A percentile compares a stretch with the other conserved stretches of the same genome.
These are phyloP conservation scores for Microctonus hyperodae DNA, from an alignment of 2,888 invertebrate species.

Conservation along the genomic window DNA sequence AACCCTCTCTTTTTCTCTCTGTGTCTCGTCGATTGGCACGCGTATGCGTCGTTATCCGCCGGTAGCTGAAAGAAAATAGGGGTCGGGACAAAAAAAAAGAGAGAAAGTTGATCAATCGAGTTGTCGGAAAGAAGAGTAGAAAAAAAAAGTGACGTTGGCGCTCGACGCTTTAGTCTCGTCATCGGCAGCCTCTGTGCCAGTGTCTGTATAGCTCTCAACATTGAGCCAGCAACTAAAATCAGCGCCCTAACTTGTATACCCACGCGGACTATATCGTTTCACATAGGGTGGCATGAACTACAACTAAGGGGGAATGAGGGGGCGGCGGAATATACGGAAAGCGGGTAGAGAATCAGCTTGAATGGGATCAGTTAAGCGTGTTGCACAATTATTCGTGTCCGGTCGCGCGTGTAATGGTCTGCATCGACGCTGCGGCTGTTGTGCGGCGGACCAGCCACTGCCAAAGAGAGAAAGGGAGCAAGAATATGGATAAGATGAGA, in stretches of 20 bases:
- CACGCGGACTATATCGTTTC: constrained; percentile 9
- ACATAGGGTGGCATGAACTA: constrained; percentile 13
- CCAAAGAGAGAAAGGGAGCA: constrained; percentile 20
- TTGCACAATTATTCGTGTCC: constrained; percentile 70
- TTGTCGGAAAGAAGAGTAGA: neutral
- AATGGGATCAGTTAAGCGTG: constrained; percentile 73
- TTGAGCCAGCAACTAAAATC: neutral
- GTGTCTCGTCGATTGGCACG: constrained; percentile 45
- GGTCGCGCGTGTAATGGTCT: constrained; percentile 73
- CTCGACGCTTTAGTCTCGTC: constrained; percentile 4
- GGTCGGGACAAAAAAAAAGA: constrained; percentile 19
- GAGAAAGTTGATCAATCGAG: constrained; percentile 34
- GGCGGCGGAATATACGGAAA: constrained; percentile 43
- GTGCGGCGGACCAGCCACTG: constrained; percentile 52
- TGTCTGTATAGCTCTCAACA: neutral
- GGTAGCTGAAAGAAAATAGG: constrained; percentile 24
- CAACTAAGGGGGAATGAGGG: neutral
- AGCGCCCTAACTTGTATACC: constrained; percentile 13
- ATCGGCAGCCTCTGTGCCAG: constrained; percentile 7
- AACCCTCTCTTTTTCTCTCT: constrained; percentile 3
- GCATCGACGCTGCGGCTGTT: constrained; percentile 63
- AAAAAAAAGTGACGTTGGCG: neutral
- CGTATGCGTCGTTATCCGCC: constrained; percentile 55
- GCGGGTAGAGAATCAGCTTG: constrained; percentile 60
- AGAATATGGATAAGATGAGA: constrained; percentile 12